Conservation (phyloP, 1,140 invertebrate genomes). For the Procambarus virginalis region DNA sequence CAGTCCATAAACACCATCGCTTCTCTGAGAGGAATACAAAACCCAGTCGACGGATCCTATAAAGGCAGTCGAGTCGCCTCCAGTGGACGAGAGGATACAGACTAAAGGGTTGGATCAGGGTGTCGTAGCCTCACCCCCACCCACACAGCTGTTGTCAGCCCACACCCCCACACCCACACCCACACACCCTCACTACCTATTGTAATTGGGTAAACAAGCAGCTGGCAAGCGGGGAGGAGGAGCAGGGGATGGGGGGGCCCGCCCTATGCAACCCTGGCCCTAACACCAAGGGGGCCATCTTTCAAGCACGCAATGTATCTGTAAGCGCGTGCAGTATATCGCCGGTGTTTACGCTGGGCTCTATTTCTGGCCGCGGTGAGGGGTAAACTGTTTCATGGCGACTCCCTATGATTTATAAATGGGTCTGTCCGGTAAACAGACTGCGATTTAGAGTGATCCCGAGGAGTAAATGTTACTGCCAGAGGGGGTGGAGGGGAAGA, state of each 20-base stretch:
- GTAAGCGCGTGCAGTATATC: conserved; percentile 58
- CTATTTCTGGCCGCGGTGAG: conserved; percentile 35
- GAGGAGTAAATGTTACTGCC: conserved; percentile 52
- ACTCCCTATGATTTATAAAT: conserved; percentile 61
- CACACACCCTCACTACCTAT: conserved; percentile 9
- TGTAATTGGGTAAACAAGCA: conserved; percentile 40
- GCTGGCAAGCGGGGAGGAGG: neutral
- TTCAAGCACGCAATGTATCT: conserved; percentile 32
- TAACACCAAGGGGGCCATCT: neutral
- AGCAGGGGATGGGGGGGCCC: no score
- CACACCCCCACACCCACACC: neutral
- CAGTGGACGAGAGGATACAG: no score
- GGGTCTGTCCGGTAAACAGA: conserved; percentile 43
- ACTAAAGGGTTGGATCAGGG: no score
- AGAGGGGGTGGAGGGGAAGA: neutral
- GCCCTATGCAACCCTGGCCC: conserved; percentile 3
- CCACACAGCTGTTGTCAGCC: neutral
- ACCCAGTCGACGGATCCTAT: no score
- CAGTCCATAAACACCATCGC: no score
- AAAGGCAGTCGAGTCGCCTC: no score
- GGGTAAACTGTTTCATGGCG: conserved; percentile 58
- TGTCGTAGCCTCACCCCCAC: no score
- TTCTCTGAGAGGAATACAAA: no score
- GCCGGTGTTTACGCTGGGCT: conserved; percentile 33
- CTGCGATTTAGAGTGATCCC: conserved; percentile 41